Conservation (phyloP, 1,140 invertebrate species). For the Magallana ariakensis region DNA sequence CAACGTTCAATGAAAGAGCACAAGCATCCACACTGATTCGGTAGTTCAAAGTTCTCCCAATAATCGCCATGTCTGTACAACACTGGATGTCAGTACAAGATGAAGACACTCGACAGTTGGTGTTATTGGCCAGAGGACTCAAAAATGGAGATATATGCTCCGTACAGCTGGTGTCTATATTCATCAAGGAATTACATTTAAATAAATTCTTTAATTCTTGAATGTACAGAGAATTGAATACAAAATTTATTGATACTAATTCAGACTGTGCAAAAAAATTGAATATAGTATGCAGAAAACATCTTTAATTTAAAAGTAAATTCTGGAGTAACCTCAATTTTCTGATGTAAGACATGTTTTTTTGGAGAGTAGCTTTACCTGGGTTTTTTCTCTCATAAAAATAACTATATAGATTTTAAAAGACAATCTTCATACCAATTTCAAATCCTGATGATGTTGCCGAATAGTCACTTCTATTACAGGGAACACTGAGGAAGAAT, state of each 20-base stretch:
- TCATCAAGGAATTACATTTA: background rate
- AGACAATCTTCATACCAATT: conserved; percentile 2
- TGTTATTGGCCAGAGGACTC: conserved; percentile 50
- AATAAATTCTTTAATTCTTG: no score
- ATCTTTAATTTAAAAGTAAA: no score
- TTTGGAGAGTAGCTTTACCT: no score
- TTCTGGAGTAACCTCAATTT: no score
- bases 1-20: conserved; percentile 46
- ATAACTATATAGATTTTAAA: background rate
- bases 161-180: conserved; percentile 12
- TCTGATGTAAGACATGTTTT: no score
- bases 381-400: no score
- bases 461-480: conserved; percentile 38
- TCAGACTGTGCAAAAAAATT: no score
- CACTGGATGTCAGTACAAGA: conserved; percentile 57
- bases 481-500: conserved; percentile 40
- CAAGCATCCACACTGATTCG: conserved; percentile 58
- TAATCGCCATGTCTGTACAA: conserved; percentile 56
- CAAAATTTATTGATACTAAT: background rate
- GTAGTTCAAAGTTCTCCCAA: conserved; percentile 51
- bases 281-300: no score
- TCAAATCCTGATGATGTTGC: conserved; percentile 40
- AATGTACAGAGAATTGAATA: background rate
- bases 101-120: conserved; percentile 52
- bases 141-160: conserved; percentile 33